Evolutionary conservation across 2,113 vertebrate genomes (phyloP), one percentile per base, ranked within the genome.

Genomic region (Struthidea cinerea): DNA sequence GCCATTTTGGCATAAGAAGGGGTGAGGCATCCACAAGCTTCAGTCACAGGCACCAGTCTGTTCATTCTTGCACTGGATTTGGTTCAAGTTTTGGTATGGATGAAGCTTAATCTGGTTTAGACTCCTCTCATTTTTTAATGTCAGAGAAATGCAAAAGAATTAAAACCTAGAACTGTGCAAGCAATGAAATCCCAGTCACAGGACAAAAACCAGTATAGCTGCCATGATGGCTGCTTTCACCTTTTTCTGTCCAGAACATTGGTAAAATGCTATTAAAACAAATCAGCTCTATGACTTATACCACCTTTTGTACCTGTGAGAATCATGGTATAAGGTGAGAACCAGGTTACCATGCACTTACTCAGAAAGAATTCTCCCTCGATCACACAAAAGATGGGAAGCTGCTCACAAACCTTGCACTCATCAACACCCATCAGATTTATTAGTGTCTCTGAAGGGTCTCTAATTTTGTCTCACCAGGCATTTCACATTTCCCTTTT

Each of bases 381-480:
- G 0, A 22, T 35, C 69, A 27, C 42, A 86, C 50, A 32, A n/a
- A 67, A 83, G 68, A 86, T 83, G 28, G 42, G 50, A 87, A 95
- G 63, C 30, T 90, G 47, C 50, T 90, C 55, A 59, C 82, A 89
- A 80, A 53, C 64, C 46, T 83, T 65, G 55, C 59, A 63, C 55
- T 86, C n/a, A 84, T 60, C 82, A 90, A 85, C 83, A 86, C 63
- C 59, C 50, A 44, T n/a, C 71, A 90, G 71, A 94, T 94, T 91
- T 95, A 94, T 95, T 84, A 60, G 28, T 10, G n/a, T 49, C 47
- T 84, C 56, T 86, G 81, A 90, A 81, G 77, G 64, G 86, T 68
- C 56, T 93, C 75, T 70, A 52, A 92, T 83, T 96, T 90, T 80
- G 35, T 14, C 69, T 78, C 41, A 92, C 69, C 83, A 61, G 90